A percentile compares a stretch with the other conserved stretches of the same genome.
Conservation (phyloP, 2,888 invertebrate species). For the Cacoxenus indagator region DNA sequence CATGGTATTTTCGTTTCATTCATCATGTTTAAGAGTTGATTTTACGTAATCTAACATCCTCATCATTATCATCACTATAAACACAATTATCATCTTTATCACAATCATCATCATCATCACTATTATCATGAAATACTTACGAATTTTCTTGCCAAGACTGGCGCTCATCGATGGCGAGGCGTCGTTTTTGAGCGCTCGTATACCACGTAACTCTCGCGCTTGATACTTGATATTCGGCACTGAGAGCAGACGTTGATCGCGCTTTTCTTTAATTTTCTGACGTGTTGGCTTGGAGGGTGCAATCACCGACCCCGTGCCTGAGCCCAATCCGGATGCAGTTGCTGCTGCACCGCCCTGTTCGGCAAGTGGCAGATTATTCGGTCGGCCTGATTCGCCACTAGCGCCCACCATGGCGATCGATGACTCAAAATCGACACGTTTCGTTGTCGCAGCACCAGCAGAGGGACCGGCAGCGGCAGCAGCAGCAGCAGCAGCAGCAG, state of each 20-base stretch:
- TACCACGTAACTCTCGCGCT: slow-evolving; percentile 68
- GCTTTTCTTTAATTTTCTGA: slow-evolving; percentile 73
- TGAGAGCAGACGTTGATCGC: slow-evolving; percentile 79
- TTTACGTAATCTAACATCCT: too few relatives aligned
- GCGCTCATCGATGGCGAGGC: slow-evolving; percentile 77
- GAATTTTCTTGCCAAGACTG: slow-evolving; percentile 86
- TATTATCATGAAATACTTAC: slow-evolving; percentile 90
- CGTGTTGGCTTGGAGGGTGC: slow-evolving; percentile 75
- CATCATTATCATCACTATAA: too few relatives aligned
- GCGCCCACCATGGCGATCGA: slow-evolving; percentile 35
- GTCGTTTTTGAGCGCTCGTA: slow-evolving; percentile 65
- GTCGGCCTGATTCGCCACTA: slow-evolving; percentile 70
- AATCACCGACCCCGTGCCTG: neutral
- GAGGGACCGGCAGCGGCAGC: slow-evolving; percentile 27
- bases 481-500: slow-evolving; percentile 24
- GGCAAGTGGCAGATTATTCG: slow-evolving; percentile 77
- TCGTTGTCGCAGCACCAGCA: slow-evolving; percentile 33
- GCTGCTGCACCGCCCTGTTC: slow-evolving; percentile 6
- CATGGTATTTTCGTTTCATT: too few relatives aligned
- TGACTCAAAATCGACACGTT: slow-evolving; percentile 68
- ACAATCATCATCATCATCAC: too few relatives aligned
- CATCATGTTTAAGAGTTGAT: too few relatives aligned
- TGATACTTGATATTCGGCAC: slow-evolving; percentile 83
- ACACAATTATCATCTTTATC: too few relatives aligned
- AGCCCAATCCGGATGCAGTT: neutral